Evolutionary conservation across 2,888 invertebrate species (phyloP).

Genomic region (Ophion costatus): DNA sequence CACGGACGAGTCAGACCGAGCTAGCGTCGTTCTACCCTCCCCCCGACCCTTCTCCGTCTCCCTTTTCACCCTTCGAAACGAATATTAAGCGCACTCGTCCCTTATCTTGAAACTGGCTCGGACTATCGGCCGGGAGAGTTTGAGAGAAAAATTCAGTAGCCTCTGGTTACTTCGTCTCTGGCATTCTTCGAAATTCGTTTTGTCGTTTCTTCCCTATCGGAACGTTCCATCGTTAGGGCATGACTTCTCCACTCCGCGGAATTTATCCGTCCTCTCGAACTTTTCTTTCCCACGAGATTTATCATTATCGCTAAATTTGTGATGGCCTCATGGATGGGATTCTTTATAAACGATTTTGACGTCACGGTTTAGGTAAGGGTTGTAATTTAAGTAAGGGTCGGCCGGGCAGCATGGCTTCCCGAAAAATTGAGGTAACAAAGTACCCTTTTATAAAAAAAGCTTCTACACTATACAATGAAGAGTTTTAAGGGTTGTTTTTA

Average conservation of each 20-base stretch:
- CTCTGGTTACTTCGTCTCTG: conserved; percentile 17
- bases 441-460: too few relatives aligned
- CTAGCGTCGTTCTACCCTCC: background rate
- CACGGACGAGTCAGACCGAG: conserved; percentile 11
- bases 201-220: conserved; percentile 20
- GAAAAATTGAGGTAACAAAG: too few relatives aligned
- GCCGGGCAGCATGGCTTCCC: too few relatives aligned
- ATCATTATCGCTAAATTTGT: conserved; percentile 15
- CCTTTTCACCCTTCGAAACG: conserved; percentile 31
- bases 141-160: conserved; percentile 43
- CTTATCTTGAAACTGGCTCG: conserved; percentile 64
- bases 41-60: conserved; percentile 16
- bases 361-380: too few relatives aligned
- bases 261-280: background rate
- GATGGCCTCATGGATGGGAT: background rate
- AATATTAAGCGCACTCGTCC: conserved; percentile 53
- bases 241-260: background rate
- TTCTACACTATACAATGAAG: too few relatives aligned
- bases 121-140: conserved; percentile 63
- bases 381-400: too few relatives aligned
- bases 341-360: background rate
- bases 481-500: too few relatives aligned
- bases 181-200: conserved; percentile 36
- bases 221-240: conserved; percentile 35
- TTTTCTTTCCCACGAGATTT: conserved; percentile 20